phyloP scores from a whole-genome alignment of 2,797 vertebrate genomes.

The Tachyglossus aculeatus region DNA sequence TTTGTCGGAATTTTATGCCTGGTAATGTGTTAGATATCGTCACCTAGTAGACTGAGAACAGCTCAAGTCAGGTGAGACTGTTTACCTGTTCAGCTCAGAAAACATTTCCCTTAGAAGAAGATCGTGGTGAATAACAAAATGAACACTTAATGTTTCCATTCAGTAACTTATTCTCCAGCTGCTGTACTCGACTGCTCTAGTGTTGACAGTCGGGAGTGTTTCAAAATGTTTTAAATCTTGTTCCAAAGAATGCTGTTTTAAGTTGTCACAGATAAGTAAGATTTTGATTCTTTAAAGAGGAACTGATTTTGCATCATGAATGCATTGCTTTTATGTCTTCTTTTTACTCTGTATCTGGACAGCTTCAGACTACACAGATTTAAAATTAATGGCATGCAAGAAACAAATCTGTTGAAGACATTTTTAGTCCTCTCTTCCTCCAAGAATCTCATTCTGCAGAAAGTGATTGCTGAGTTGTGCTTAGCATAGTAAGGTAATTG shows the following conservation, averaged over 20 bases:
- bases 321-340: slow-evolving; percentile 29
- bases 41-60: too few relatives aligned
- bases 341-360: slow-evolving; percentile 40
- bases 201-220: slow-evolving; percentile 33
- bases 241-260: slow-evolving; percentile 41
- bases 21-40: too few relatives aligned
- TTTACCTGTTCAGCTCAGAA: too few relatives aligned
- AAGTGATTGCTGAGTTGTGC: slow-evolving; percentile 37
- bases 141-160: not conserved
- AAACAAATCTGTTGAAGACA: slow-evolving; percentile 67
- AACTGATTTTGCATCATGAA: slow-evolving; percentile 22
- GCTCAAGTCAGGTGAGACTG: too few relatives aligned
- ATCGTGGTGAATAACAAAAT: not conserved
- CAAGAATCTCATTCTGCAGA: slow-evolving; percentile 36
- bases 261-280: slow-evolving; percentile 33
- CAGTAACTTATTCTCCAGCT: slow-evolving; percentile 6
- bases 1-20: too few relatives aligned
- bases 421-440: slow-evolving; percentile 40
- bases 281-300: slow-evolving; percentile 19
- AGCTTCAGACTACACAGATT: slow-evolving; percentile 64
- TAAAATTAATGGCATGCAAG: slow-evolving; percentile 55
- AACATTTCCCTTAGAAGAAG: too few relatives aligned
- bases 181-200: slow-evolving; percentile 30
- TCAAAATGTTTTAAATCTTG: slow-evolving; percentile 43
- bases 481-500: slow-evolving; percentile 32